Base-by-base conservation (phyloP, 1,140 invertebrate species). In the Drosophila trapezifrons region DNA sequence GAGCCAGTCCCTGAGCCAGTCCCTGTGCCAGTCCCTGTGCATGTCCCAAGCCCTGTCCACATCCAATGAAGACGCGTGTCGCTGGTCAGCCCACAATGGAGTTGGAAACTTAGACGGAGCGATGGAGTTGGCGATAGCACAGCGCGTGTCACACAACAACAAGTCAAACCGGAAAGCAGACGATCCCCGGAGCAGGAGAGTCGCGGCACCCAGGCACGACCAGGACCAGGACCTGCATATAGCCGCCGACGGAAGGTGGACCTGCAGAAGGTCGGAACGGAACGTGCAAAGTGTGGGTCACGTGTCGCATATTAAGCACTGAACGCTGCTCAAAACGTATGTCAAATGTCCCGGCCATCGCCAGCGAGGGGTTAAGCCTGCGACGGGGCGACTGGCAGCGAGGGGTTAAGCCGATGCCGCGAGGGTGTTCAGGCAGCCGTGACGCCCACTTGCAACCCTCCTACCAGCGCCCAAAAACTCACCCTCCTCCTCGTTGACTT, bases 201-300 rank as follows among this genome's bases (percentile, higher is more conserved):
- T 4, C 10, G 43, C 18, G 51, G 15, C 46, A n/a, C n/a, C 46
- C 17, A 10, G 37, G n/a, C 32, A 27, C 47, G 49, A 54, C 47
- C 72, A 27, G 55, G 49, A 54, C 47, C 72, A 86, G 82, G 82
- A 86, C 82, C 82, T 85, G 78, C 82, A 85, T 85, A 52, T 43
- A 56, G 35, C 35, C 54, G 35, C 35, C 25, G 56, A 73, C 49
- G 66, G 62, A 81, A 74, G 75, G 71, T 71, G 76, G 80, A 57
- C 46, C 63, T 70, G 66, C 66, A 69, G 66, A 49, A 67, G 62
- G 66, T 40, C 46, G 65, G 35, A 69, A 67, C 54, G 38, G 43
- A 74, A 70, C 63, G 82, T 86, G 78, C 78, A 79, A 87, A 82
- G 83, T 87, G 79, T 87, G 83, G 83, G 83, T 87, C 83, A 87